Evolutionary conservation across 2,888 invertebrate genomes (phyloP), one percentile per base, ranked within the genome.

Genomic region (Boloria euphrosyne): DNA sequence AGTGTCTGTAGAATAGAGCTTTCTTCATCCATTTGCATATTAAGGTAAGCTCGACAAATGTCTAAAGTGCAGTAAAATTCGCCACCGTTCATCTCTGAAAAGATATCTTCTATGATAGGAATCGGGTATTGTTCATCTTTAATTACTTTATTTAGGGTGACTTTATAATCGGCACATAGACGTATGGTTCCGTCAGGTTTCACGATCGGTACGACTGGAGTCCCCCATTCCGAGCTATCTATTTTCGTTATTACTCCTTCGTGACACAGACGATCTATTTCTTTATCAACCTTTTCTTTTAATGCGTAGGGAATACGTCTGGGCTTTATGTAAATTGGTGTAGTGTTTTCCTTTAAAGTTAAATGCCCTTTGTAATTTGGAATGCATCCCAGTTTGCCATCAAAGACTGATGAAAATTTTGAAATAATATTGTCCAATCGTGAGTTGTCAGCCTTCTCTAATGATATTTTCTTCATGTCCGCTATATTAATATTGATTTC

Each of bases 21-120:
- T 55, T 63, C 57, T 17, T 63, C 57, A 57, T 66, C 61, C 55
- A 54, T 66, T 2, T 44, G 49, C 66, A 69, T 69, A 18, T 69
- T 58, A 55, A 65, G 16, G 43, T 70, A 70, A 0, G 70, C 70
- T 59, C 65, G 65, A 47, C 16, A 67, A 14, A 70, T 65, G 43
- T 69, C 69, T 1, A 69, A 51, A n/a, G 69, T 69, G 43, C 69
- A 69, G 46, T 67, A 74, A 10, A 58, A 60, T 65, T 59, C 70
- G 43, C 2, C 65, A 22, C 22, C 22, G 22, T 22, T 22, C 22
- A 22, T 22, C 22, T 22, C 22, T 22, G 22, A 22, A 65, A 71
- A 71, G 27, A 72, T 66, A 17, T 67, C 68, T 43, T 72, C 69
- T 31, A 69, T 60, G n/a, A 66, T 50, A n/a, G 70, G 72, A 6